Evolutionary conservation across 1,140 invertebrate genomes (phyloP).

Genomic region (Antheraea pernyi): DNA sequence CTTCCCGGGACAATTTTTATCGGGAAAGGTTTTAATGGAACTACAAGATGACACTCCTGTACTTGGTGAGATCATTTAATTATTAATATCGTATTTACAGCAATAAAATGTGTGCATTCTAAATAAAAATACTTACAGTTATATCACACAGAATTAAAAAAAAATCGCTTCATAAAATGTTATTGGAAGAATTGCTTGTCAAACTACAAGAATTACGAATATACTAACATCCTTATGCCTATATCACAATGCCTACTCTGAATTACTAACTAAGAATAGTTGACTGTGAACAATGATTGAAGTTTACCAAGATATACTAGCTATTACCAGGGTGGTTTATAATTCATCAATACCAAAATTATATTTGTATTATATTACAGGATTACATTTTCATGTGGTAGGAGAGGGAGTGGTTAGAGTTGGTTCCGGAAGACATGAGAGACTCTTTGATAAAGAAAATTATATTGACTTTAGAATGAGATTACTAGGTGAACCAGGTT

Average conservation of each 20-base stretch:
- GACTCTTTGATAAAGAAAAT: constrained; percentile 94
- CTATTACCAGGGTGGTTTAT: too few relatives aligned
- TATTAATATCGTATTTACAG: neutral
- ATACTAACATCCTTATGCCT: too few relatives aligned
- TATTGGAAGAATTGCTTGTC: too few relatives aligned
- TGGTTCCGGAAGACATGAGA: constrained; percentile 88
- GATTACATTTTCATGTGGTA: constrained; percentile 95
- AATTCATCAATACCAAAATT: too few relatives aligned
- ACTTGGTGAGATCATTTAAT: constrained; percentile 79
- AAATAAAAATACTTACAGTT: neutral
- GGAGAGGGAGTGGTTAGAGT: constrained; percentile 94
- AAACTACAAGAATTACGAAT: too few relatives aligned
- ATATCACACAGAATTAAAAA: too few relatives aligned
- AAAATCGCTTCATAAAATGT: too few relatives aligned
- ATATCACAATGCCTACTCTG: too few relatives aligned
- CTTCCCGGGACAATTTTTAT: constrained; percentile 95
- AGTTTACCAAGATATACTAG: too few relatives aligned
- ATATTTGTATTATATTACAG: constrained; percentile 72
- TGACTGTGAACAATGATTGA: too few relatives aligned
- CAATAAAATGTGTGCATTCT: neutral
- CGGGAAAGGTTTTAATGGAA: constrained; percentile 94
- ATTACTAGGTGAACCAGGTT: constrained; percentile 93
- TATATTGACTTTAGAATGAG: constrained; percentile 98
- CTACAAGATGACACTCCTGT: constrained; percentile 95
- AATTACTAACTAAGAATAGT: too few relatives aligned